Percentiles rank a stretch among this genome's conserved stretches.
Evolutionary conservation across 1,140 invertebrate species (phyloP).

Genomic region (Meteorus sp.): DNA sequence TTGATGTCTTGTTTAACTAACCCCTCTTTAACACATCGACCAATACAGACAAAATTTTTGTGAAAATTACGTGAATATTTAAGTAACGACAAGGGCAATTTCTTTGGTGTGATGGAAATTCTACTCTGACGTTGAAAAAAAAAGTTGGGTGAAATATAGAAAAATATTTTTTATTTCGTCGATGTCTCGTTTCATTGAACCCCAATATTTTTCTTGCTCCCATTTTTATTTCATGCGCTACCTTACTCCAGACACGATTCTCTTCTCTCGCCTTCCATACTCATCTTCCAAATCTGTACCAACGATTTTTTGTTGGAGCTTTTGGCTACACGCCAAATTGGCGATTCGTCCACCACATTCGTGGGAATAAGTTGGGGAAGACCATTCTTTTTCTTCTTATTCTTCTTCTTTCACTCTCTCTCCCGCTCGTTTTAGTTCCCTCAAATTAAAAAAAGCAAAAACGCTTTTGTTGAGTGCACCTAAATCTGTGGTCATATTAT

Average conservation of each 20-base stretch:
- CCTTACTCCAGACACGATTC: not conserved
- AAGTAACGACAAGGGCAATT: not conserved
- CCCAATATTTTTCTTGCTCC: not conserved
- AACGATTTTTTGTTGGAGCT: not conserved
- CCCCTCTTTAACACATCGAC: not conserved
- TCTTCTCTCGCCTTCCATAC: not conserved
- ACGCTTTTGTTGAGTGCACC: too few species aligned
- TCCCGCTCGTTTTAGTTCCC: too few species aligned
- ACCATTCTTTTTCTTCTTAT: not conserved
- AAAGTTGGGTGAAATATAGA: too few species aligned
- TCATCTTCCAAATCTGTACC: conserved; percentile 2
- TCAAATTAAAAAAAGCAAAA: too few species aligned
- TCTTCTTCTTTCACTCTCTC: not conserved
- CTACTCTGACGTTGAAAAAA: not conserved
- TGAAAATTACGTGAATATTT: too few species aligned
- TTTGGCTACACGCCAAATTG: conserved; percentile 22
- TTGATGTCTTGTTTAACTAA: not conserved
- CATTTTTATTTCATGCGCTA: not conserved
- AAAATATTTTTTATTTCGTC: not conserved
- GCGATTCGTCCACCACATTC: conserved; percentile 7
- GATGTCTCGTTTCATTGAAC: not conserved
- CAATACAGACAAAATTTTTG: not conserved
- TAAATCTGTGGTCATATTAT: too few species aligned
- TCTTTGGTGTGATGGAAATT: not conserved
- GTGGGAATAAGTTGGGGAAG: too few species aligned